These are phyloP conservation scores for Cyprinus carpio DNA, from an alignment of 2,113 vertebrate genomes.

Conservation along the genomic window DNA sequence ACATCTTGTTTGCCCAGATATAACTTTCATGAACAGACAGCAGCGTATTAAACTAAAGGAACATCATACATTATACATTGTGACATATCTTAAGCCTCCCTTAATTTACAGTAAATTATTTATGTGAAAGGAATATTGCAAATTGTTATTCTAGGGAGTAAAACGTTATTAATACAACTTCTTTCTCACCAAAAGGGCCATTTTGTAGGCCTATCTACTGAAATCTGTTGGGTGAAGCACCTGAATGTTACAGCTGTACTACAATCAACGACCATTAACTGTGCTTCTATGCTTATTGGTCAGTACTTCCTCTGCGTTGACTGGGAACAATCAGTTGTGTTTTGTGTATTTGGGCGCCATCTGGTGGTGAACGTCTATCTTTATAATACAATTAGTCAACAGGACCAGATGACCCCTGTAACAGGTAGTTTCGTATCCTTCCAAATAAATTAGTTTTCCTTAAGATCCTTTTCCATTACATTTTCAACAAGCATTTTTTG, in stretches of 20 bases:
- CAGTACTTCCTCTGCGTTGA: neutral
- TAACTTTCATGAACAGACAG: neutral
- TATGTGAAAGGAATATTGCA: neutral
- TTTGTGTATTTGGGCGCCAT: constrained; percentile 38
- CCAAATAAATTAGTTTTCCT: constrained; percentile 40
- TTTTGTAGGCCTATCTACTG: neutral
- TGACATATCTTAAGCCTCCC: neutral
- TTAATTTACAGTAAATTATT: constrained; percentile 1
- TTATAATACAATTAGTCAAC: neutral
- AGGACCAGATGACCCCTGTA: neutral
- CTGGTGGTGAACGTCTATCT: constrained; percentile 26
- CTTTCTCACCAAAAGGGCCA: neutral
- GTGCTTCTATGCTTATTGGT: neutral
- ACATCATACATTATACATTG: neutral
- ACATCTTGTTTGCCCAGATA: constrained; percentile 1
- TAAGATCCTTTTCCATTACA: neutral
- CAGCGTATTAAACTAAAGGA: neutral
- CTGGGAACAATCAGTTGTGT: neutral
- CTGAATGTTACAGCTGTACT: neutral
- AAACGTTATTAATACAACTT: neutral
- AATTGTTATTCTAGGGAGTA: neutral
- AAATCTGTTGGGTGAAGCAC: neutral
- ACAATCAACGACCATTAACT: neutral
- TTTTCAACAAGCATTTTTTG: neutral
- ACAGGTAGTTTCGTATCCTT: constrained; percentile 17